These are phyloP conservation scores for Malaclemys terrapin DNA, from an alignment of 2,113 vertebrate species.

Conservation along the genomic window DNA sequence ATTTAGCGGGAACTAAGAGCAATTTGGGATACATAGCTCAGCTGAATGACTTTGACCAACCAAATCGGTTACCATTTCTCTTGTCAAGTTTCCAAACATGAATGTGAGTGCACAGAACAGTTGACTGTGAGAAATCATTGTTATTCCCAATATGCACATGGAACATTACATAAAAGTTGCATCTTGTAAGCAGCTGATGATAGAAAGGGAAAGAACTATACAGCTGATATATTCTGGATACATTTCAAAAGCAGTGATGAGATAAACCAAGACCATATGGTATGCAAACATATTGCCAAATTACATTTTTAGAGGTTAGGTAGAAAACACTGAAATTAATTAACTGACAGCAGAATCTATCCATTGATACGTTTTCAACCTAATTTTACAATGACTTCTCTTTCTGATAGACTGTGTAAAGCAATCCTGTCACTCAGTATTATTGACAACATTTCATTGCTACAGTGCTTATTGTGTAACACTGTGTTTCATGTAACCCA, in stretches of 20 bases:
- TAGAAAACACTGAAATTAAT: not conserved
- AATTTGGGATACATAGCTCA: not conserved
- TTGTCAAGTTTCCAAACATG: not conserved
- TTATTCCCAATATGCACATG: not conserved
- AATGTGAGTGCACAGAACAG: not conserved
- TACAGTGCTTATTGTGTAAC: not conserved
- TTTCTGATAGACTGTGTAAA: not conserved
- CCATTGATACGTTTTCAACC: not conserved
- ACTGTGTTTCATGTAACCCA: not conserved
- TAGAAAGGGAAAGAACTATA: not conserved
- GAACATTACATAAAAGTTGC: not conserved
- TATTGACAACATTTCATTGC: not conserved
- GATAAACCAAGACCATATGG: not conserved
- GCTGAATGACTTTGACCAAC: fast-evolving
- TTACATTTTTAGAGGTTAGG: not conserved
- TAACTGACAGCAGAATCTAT: constrained; percentile 21
- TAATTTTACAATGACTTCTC: constrained; percentile 9
- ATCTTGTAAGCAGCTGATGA: constrained; percentile 7
- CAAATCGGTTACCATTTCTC: not conserved
- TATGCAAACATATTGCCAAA: not conserved
- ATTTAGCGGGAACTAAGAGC: fast-evolving
- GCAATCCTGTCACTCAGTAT: constrained; percentile 56
- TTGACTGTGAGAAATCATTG: not conserved
- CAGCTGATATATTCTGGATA: not conserved
- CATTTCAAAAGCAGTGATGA: constrained; percentile 5